A percentile compares a stretch with the other conserved stretches of the same genome.
These are phyloP conservation scores for Syngnathus typhle DNA, from an alignment of 2,113 vertebrate genomes.

Conservation along the genomic window DNA sequence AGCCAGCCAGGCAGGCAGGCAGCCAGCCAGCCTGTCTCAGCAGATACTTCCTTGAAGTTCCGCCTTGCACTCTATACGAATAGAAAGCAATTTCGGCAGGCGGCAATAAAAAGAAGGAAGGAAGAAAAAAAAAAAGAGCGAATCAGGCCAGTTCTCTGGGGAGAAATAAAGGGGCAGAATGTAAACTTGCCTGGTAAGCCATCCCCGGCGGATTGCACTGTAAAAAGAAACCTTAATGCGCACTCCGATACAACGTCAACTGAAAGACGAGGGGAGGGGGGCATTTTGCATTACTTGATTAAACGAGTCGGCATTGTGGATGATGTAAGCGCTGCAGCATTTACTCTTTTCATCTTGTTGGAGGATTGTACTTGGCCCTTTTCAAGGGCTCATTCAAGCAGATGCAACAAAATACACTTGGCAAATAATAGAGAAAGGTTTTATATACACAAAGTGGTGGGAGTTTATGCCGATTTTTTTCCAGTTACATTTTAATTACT, in stretches of 20 bases:
- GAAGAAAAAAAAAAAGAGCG: constrained; percentile 41
- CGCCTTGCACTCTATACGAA: constrained; percentile 43
- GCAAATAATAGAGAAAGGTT: background rate
- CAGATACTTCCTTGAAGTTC: constrained; percentile 49
- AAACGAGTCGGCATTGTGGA: constrained; percentile 43
- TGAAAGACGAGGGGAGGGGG: constrained; percentile 14
- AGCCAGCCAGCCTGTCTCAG: constrained; percentile 55
- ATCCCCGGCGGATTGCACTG: constrained; percentile 56
- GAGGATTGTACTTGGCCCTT: constrained; percentile 2
- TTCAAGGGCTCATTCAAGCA: background rate
- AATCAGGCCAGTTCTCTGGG: constrained; percentile 67
- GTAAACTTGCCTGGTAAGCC: constrained; percentile 65
- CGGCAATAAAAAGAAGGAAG: constrained; percentile 47
- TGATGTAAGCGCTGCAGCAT: constrained; percentile 33
- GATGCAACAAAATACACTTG: background rate
- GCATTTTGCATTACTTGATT: constrained; percentile 49
- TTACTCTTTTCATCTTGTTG: constrained; percentile 7
- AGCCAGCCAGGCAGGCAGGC: background rate
- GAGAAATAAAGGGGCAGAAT: constrained; percentile 63
- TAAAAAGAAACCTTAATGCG: constrained; percentile 57
- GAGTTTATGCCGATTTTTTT: no score
- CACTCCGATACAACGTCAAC: constrained; percentile 49
- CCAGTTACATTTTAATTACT: no score
- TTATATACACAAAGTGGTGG: no score
- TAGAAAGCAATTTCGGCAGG: constrained; percentile 68